These are phyloP conservation scores for Tupaia chinensis DNA, from an alignment of 2,113 vertebrate species.

Conservation along the genomic window DNA sequence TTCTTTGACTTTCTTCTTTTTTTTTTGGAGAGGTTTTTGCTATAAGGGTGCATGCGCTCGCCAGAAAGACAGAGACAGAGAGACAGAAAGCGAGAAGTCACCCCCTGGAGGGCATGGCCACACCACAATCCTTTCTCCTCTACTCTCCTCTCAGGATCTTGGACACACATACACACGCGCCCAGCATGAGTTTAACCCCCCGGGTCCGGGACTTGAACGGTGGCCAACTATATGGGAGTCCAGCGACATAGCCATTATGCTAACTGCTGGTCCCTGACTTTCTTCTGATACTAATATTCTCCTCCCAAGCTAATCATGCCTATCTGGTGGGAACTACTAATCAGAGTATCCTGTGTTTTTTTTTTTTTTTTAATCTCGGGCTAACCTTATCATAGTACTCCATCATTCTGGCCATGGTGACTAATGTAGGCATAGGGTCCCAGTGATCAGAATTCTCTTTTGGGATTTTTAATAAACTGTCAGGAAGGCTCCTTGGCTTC, in stretches of 20 bases:
- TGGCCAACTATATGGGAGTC: too few species aligned
- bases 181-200: too few species aligned
- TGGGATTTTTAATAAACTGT: neutral
- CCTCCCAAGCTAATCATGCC: neutral
- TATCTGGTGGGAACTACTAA: neutral
- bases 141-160: too few species aligned
- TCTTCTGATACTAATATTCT: neutral
- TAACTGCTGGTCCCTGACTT: neutral
- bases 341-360: neutral
- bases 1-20: neutral
- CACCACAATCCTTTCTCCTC: too few species aligned
- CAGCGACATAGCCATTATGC: too few species aligned
- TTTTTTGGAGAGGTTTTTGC: too few species aligned
- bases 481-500: neutral
- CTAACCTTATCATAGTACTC: neutral
- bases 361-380: neutral
- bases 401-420: neutral
- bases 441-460: neutral
- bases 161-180: too few species aligned
- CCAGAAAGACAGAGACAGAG: too few species aligned
- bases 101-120: too few species aligned
- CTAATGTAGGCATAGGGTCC: neutral
- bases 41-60: too few species aligned
- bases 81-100: too few species aligned
- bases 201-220: too few species aligned